Evolutionary conservation across 2,888 invertebrate genomes (phyloP).

Genomic region (Hyppa rectilinea): DNA sequence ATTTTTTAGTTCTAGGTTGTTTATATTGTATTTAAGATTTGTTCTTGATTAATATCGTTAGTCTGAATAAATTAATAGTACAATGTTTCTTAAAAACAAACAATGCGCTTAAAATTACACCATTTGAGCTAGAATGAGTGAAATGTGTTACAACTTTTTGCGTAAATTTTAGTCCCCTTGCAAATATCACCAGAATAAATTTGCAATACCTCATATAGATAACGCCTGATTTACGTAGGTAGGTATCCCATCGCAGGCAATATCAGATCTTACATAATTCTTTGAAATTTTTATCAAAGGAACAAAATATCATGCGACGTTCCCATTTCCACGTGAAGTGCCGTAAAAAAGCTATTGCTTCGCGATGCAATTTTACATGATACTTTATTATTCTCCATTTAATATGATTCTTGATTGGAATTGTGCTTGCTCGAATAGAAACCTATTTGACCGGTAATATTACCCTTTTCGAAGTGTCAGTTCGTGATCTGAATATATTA

Average conservation of each 20-base stretch:
- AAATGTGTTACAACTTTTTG: neutral
- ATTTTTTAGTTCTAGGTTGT: no score
- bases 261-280: constrained; percentile 25
- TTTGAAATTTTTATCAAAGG: constrained; percentile 15
- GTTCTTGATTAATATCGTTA: no score
- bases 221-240: constrained; percentile 25
- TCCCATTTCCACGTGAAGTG: neutral
- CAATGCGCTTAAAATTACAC: neutral
- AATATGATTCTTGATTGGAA: constrained; percentile 32
- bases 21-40: no score
- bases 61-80: no score
- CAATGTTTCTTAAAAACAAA: no score
- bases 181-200: constrained; percentile 27
- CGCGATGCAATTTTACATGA: constrained; percentile 6
- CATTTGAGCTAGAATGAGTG: neutral
- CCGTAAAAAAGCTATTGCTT: neutral
- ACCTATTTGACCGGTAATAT: constrained; percentile 15
- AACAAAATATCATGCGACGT: neutral
- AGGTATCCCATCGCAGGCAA: neutral
- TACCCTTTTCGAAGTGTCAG: constrained; percentile 1
- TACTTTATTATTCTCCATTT: neutral
- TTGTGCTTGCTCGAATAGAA: constrained; percentile 27
- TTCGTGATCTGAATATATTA: constrained; percentile 38
- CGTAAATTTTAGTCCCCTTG: neutral
- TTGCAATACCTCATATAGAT: constrained; percentile 28